Percentiles rank a stretch among this genome's conserved stretches.
These are phyloP conservation scores for Agrenia bidenticulata DNA, from an alignment of 2,888 invertebrate genomes.

Conservation along the genomic window DNA sequence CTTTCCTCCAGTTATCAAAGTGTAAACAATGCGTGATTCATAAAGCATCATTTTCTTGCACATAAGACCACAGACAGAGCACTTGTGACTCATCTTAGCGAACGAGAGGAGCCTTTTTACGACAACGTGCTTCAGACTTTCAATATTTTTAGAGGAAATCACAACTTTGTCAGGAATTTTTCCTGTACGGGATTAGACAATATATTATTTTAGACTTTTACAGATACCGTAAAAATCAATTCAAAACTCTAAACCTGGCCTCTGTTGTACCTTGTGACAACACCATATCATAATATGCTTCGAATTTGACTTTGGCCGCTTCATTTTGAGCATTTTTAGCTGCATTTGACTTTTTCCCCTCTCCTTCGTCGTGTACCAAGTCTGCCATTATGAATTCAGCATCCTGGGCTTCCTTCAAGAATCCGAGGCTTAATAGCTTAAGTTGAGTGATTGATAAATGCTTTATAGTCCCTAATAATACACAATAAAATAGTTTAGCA, in stretches of 20 bases:
- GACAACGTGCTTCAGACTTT: constrained; percentile 38
- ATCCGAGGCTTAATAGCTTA: constrained; percentile 71
- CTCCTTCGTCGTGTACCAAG: constrained; percentile 22
- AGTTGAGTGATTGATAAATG: constrained; percentile 68
- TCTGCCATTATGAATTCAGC: constrained; percentile 60
- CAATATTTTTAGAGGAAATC: constrained; percentile 42
- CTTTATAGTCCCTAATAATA: constrained; percentile 55
- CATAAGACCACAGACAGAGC: constrained; percentile 42
- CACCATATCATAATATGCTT: constrained; percentile 25
- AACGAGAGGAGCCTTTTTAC: constrained; percentile 39
- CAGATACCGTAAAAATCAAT: too few species aligned
- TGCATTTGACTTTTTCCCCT: constrained; percentile 5
- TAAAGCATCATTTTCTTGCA: constrained; percentile 44
- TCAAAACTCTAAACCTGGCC: too few species aligned
- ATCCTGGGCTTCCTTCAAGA: constrained; percentile 71
- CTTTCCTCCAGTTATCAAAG: constrained; percentile 14
- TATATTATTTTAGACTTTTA: too few species aligned
- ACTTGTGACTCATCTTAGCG: constrained; percentile 46
- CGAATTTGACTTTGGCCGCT: constrained; percentile 31
- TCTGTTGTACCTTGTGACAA: constrained; percentile 9
- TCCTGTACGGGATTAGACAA: constrained; percentile 26
- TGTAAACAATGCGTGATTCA: constrained; percentile 50
- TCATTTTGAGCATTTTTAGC: constrained; percentile 9
- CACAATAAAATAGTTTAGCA: constrained; percentile 3
- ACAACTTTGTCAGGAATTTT: background rate